Evolutionary conservation across 2,888 invertebrate genomes (phyloP), one percentile per base, ranked within the genome.

Genomic region (Dichetophora obliterata): DNA sequence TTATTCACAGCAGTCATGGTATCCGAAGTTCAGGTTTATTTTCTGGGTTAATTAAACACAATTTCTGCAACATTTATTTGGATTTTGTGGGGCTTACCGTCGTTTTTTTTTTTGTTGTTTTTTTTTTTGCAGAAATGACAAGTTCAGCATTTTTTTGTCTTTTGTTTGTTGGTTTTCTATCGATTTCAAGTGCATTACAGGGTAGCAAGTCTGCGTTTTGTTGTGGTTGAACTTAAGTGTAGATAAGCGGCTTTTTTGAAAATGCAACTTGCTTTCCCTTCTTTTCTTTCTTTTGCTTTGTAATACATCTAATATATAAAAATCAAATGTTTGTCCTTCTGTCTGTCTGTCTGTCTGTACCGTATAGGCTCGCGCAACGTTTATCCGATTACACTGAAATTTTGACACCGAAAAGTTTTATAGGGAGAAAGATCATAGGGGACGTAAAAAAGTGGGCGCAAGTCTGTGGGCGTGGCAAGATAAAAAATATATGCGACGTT

Each of bases 181-280:
- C 69, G 69, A 52, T 69, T 69, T 69, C 69, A 69, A 69, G 52
- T 54, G 54, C 69, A 69, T 54, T 31, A 9, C 69, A 22, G 54
- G 14, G 52, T 24, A 27, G 19, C 2, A 27, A 27, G 27, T 54
- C 34, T 22, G 9, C 31, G 54, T 16, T 69, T 69, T 31, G 48
- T 22, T 54, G 69, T 31, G n/a, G 8, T 31, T 19, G 9, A 27
- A 54, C 50, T 69, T 31, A 69, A 22, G n/a, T 2, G 22, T 19
- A 54, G n/a, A 54, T 54, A 11, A 14, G 5, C 34, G n/a, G n/a
- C 34, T 34, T 16, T 63, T 27, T 43, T 11, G 43, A 11, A 43
- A 43, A 11, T 43, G 11, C 14, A 14, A 11, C 43, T 43, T 14
- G 1, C 8, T 43, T 11, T 2, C 2, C 43, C 14, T 14, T 2